Conservation (phyloP, 1,140 invertebrate genomes). For the Drosophila persimilis region DNA sequence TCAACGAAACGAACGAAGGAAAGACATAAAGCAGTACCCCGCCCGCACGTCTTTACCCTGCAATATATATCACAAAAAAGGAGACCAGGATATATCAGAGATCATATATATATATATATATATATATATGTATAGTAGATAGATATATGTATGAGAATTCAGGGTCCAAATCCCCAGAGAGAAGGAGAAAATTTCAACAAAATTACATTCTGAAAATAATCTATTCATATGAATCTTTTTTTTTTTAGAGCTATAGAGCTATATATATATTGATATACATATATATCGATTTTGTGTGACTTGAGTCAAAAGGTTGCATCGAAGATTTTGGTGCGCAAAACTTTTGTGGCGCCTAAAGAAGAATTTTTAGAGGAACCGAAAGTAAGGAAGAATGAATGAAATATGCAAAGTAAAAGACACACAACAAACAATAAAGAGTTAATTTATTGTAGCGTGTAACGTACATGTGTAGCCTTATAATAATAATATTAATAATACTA, state of each 20-base stretch:
- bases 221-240: slow-evolving; percentile 50
- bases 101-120: no score
- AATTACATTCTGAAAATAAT: slow-evolving; percentile 45
- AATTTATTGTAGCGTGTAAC: slow-evolving; percentile 74
- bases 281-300: slow-evolving; percentile 50
- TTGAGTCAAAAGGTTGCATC: slow-evolving; percentile 66
- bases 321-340: slow-evolving; percentile 62
- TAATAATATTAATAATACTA: slow-evolving; percentile 54
- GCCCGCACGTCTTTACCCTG: not conserved
- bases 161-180: not conserved
- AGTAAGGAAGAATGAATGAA: slow-evolving; percentile 1
- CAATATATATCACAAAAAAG: no score
- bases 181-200: slow-evolving; percentile 13
- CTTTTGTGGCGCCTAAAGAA: slow-evolving; percentile 33
- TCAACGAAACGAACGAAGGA: slow-evolving; percentile 1
- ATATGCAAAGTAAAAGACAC: slow-evolving; percentile 24
- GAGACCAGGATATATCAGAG: no score
- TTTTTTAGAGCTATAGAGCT: slow-evolving; percentile 43
- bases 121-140: no score
- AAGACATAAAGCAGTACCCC: slow-evolving; percentile 11
- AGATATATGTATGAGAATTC: no score
- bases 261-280: slow-evolving; percentile 14
- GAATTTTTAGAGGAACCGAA: slow-evolving; percentile 3
- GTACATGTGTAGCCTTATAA: slow-evolving; percentile 63
- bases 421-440: slow-evolving; percentile 63